phyloP scores from a whole-genome alignment of 2,113 vertebrate species.

The Rynchops niger region DNA sequence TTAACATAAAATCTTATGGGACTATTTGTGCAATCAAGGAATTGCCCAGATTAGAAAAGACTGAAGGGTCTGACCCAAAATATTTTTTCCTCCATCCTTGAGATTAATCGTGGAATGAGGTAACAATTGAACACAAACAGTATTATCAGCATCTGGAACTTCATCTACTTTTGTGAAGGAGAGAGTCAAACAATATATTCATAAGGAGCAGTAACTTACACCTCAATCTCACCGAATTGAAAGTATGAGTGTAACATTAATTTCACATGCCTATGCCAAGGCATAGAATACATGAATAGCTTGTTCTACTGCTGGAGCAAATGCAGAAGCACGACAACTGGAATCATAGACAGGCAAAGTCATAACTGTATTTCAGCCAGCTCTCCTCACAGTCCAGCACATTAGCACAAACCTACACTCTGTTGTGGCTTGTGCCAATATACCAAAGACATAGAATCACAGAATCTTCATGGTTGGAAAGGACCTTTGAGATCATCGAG shows the following conservation, averaged over 20 bases:
- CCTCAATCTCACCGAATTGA: not conserved
- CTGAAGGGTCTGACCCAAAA: not conserved
- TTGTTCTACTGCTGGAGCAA: not conserved
- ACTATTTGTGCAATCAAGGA: not conserved
- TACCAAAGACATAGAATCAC: not conserved
- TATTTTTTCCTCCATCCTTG: not conserved
- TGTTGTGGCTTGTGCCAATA: not conserved
- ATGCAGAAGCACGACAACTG: not conserved
- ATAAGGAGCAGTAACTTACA: not conserved
- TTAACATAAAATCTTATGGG: not conserved
- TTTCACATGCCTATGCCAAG: not conserved
- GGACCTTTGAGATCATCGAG: too few relatives aligned
- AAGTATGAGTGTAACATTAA: not conserved
- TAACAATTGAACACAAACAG: not conserved
- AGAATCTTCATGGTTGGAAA: too few relatives aligned
- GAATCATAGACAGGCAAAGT: not conserved
- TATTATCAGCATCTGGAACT: not conserved
- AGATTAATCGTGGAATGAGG: not conserved
- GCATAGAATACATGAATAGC: not conserved
- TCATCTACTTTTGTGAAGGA: not conserved
- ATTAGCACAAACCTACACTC: not conserved
- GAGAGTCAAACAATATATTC: not conserved
- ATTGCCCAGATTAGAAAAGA: not conserved
- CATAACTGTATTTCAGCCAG: not conserved
- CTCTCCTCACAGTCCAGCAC: not conserved